A percentile compares a stretch with the other conserved stretches of the same genome.
phyloP scores from a whole-genome alignment of 2,797 vertebrate genomes.

The Tachyglossus aculeatus region DNA sequence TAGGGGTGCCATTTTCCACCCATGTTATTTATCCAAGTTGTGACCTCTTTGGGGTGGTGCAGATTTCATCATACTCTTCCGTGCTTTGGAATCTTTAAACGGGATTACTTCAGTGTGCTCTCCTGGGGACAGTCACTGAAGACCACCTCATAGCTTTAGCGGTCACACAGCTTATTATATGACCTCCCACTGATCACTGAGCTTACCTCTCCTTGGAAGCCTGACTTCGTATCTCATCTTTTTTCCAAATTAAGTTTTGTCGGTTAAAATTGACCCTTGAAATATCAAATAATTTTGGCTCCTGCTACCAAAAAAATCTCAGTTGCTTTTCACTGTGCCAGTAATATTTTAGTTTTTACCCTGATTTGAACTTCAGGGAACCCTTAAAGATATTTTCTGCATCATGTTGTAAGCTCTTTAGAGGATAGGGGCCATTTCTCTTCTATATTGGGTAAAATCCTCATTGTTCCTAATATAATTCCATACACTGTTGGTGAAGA shows the following conservation, averaged over 20 bases:
- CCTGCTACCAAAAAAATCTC: not conserved
- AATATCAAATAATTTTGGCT: not conserved
- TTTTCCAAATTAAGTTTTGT: no score
- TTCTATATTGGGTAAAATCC: not conserved
- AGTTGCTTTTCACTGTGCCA: not conserved
- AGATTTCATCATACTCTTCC: not conserved
- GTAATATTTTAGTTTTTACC: not conserved
- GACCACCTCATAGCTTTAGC: no score
- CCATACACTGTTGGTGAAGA: not conserved
- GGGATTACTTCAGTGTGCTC: not conserved
- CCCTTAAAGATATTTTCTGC: not conserved
- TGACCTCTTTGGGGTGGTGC: not conserved
- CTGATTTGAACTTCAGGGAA: not conserved
- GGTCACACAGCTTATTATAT: no score
- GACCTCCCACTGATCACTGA: no score
- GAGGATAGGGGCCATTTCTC: not conserved
- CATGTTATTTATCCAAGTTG: not conserved
- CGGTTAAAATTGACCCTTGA: not conserved
- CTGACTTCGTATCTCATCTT: no score
- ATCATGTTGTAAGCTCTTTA: not conserved
- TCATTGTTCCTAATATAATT: not conserved
- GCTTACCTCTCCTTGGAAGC: no score
- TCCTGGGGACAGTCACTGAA: not conserved
- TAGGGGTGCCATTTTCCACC: not conserved
- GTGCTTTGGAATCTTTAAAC: not conserved